Base-by-base conservation (phyloP, 2,797 vertebrate genomes). In the Anabacerthia variegaticeps region DNA sequence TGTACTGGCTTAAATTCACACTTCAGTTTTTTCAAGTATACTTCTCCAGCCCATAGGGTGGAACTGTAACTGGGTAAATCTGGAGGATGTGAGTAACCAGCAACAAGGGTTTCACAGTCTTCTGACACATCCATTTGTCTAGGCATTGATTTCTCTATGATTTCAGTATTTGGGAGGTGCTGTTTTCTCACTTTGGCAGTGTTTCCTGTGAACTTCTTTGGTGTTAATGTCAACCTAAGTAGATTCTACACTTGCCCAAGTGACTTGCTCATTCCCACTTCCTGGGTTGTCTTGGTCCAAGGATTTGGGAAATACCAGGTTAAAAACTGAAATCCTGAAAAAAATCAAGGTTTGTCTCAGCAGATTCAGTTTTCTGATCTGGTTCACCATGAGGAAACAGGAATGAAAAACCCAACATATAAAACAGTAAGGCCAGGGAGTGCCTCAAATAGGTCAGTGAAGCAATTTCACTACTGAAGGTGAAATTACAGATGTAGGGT, bases 61-160 rank as follows among this genome's bases (percentile, higher is more conserved):
- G 69, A 89, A 63, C 43, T 66, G 3, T 37, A 34, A 44, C 56
- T n/a, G 68, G 14, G 27, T 83, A 68, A 80, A 85, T 26, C 41
- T 72, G 81, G 56, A 94, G 91, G 88, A 94, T 75, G 34, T 93
- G 87, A 92, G 85, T 88, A 94, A 94, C 65, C 11, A 27, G 32
- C 43, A 91, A 23, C 52, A 83, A 85, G 85, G 36, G 6, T 52
- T 94, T 94, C 65, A 37, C 34, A 46, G 82, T n/a, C 2, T 4
- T 94, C 91, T 88, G 85, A 84, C 91, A 75, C 79, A 92, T 92
- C 30, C 59, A 21, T 91, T 91, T 89, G 81, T 56, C 58, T 63
- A 74, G 54, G 72, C 72, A 44, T 58, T 78, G 76, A 52, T 52
- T 92, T 89, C 43, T 16, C 71, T 58, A 22, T 54, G 75, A 89